These are phyloP conservation scores for Phaedon cochleariae DNA, from an alignment of 2,888 invertebrate genomes.

Conservation along the genomic window DNA sequence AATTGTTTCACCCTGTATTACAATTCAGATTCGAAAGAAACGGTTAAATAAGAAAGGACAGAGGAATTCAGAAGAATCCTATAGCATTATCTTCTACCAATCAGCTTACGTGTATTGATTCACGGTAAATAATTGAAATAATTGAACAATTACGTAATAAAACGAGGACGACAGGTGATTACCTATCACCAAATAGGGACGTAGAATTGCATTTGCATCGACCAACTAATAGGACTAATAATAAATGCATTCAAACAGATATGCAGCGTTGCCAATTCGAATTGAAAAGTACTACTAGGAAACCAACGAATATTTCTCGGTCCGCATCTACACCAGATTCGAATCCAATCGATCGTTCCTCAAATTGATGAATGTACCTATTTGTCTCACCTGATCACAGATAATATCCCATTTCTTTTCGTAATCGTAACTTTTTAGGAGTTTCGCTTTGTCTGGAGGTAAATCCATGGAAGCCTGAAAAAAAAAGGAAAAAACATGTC, in stretches of 20 bases:
- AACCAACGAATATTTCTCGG: too few species aligned
- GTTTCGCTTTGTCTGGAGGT: slow-evolving; percentile 97
- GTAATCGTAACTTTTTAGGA: slow-evolving; percentile 93
- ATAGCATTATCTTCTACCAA: too few species aligned
- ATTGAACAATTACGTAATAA: slow-evolving; percentile 12
- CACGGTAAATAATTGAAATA: neutral
- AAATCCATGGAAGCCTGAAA: slow-evolving; percentile 98
- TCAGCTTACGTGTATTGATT: too few species aligned
- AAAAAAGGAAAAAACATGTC: slow-evolving; percentile 43
- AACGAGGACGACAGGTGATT: slow-evolving; percentile 4
- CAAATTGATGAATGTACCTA: too few species aligned
- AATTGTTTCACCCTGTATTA: too few species aligned
- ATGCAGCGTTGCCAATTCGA: neutral
- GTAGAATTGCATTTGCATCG: slow-evolving; percentile 18
- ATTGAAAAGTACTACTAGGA: too few species aligned
- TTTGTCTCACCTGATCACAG: slow-evolving; percentile 87
- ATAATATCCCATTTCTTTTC: slow-evolving; percentile 99
- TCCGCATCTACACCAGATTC: neutral
- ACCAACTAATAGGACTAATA: slow-evolving; percentile 4
- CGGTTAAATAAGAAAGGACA: too few species aligned
- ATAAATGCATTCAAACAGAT: neutral
- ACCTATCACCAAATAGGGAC: slow-evolving; percentile 3
- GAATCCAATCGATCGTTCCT: neutral
- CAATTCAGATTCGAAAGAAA: too few species aligned
- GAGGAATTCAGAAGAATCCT: too few species aligned